Percentiles rank a stretch among this genome's conserved stretches.
phyloP scores from a whole-genome alignment of 2,888 invertebrate genomes.

The Ophion costatus region DNA sequence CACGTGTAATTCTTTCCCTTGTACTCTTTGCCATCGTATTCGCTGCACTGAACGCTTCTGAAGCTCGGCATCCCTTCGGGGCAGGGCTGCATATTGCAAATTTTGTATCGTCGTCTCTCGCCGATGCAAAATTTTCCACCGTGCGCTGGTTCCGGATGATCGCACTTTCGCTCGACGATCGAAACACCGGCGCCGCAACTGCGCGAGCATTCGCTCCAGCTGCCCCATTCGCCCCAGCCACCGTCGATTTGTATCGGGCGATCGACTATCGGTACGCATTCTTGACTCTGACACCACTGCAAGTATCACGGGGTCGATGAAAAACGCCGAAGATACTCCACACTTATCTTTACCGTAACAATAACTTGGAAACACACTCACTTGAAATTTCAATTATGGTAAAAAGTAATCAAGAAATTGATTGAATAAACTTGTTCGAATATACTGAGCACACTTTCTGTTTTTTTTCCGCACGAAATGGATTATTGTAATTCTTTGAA shows the following conservation, averaged over 20 bases:
- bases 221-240: slow-evolving; percentile 88
- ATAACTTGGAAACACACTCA: too few relatives aligned
- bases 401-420: too few relatives aligned
- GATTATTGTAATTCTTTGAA: too few relatives aligned
- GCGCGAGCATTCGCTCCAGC: slow-evolving; percentile 86
- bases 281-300: slow-evolving; percentile 88
- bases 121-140: slow-evolving; percentile 88
- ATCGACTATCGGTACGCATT: slow-evolving; percentile 87
- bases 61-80: slow-evolving; percentile 82
- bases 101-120: slow-evolving; percentile 88
- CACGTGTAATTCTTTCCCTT: slow-evolving; percentile 89
- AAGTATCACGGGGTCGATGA: slow-evolving; percentile 55
- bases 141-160: slow-evolving; percentile 87
- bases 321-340: background rate
- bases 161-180: slow-evolving; percentile 86
- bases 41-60: slow-evolving; percentile 84
- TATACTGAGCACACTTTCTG: too few relatives aligned
- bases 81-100: slow-evolving; percentile 91
- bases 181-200: slow-evolving; percentile 88
- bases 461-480: too few relatives aligned
- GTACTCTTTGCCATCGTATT: slow-evolving; percentile 85
- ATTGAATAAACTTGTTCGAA: too few relatives aligned
- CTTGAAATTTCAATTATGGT: too few relatives aligned
- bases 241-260: slow-evolving; percentile 87
- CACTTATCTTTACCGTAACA: too few relatives aligned